Conservation (phyloP, 2,113 vertebrate genomes). For the Microtus ochrogaster region DNA sequence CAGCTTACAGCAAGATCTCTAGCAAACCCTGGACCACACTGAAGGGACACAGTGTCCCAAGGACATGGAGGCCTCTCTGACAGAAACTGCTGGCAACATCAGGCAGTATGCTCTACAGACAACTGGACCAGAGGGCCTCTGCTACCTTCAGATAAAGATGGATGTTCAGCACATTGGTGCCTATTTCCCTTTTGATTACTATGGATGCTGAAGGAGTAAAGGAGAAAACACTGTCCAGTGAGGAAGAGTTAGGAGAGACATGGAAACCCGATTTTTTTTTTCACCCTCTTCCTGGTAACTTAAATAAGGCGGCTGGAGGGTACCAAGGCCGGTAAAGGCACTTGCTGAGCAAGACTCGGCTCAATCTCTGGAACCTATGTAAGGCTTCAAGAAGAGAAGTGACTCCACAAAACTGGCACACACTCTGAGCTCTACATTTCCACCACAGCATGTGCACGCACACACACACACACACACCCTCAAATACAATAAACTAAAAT, state of each 20-base stretch:
- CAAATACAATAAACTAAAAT: background rate
- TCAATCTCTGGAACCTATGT: background rate
- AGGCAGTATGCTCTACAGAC: background rate
- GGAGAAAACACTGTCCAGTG: background rate
- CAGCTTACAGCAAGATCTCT: background rate
- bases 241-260: background rate
- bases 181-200: too few species aligned
- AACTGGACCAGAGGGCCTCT: background rate
- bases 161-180: too few species aligned
- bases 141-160: background rate
- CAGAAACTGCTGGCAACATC: background rate
- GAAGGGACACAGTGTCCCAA: too few species aligned
- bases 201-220: background rate
- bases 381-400: background rate
- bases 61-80: background rate
- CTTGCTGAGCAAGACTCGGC: background rate
- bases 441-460: fast-evolving
- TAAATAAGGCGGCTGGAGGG: background rate
- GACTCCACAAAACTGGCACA: background rate
- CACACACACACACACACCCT: fast-evolving
- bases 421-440: too few species aligned
- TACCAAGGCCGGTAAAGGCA: too few species aligned
- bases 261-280: background rate
- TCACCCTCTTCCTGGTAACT: background rate
- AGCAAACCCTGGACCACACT: background rate